Evolutionary conservation across 2,113 vertebrate species (phyloP).

Genomic region (Scolopax mira): DNA sequence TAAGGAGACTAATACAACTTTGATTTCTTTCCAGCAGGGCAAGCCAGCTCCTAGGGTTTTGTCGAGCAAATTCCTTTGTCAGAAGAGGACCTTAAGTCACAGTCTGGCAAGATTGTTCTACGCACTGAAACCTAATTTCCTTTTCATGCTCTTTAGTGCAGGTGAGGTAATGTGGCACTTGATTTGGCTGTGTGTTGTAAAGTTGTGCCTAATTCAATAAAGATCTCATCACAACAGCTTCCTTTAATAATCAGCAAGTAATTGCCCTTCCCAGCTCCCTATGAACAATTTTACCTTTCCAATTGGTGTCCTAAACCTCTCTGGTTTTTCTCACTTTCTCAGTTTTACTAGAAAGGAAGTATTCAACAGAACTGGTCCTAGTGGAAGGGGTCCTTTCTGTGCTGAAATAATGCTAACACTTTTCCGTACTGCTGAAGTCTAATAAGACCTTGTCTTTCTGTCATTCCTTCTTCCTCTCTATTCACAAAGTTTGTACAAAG

Average conservation of each 20-base stretch:
- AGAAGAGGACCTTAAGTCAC: neutral
- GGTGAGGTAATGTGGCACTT: neutral
- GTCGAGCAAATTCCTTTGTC: neutral
- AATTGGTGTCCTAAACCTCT: neutral
- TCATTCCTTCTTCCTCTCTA: neutral
- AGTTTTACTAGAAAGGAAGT: neutral
- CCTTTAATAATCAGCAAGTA: neutral
- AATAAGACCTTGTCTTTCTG: neutral
- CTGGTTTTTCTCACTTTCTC: neutral
- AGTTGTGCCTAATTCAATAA: neutral
- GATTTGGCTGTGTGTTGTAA: neutral
- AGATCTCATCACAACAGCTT: neutral
- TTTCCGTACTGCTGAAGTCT: neutral
- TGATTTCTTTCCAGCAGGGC: neutral
- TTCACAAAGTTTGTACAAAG: neutral
- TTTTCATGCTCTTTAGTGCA: neutral
- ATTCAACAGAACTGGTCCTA: neutral
- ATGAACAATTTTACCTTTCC: neutral
- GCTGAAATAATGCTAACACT: neutral
- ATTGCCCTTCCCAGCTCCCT: neutral
- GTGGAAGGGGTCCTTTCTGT: neutral
- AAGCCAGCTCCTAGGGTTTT: neutral
- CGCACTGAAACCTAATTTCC: neutral
- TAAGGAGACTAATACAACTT: neutral
- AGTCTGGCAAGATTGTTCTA: neutral